Percentiles rank a stretch among this genome's conserved stretches.
phyloP scores from a whole-genome alignment of 2,797 vertebrate genomes.

The Acipenser ruthenus region DNA sequence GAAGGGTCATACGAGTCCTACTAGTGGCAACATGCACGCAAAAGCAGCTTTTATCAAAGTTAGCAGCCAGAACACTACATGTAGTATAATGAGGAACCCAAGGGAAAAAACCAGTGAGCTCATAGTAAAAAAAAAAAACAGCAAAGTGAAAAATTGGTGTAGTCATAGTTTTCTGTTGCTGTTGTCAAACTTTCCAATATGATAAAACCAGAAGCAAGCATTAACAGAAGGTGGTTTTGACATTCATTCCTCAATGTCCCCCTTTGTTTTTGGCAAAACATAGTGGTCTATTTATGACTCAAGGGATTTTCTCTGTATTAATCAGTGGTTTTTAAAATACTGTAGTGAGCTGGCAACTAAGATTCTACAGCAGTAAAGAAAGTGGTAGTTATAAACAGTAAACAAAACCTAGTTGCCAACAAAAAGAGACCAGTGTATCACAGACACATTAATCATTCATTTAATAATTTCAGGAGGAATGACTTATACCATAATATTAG shows the following conservation, averaged over 20 bases:
- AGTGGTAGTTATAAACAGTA: slow-evolving; percentile 65
- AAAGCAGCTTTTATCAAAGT: slow-evolving; percentile 12
- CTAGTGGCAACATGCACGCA: background rate
- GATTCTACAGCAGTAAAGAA: slow-evolving; percentile 45
- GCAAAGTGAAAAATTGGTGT: slow-evolving; percentile 41
- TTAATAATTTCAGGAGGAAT: slow-evolving; percentile 58
- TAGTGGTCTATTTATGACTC: slow-evolving; percentile 53
- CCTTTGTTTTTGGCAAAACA: slow-evolving; percentile 35
- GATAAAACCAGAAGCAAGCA: slow-evolving; percentile 64
- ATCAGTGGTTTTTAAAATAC: slow-evolving; percentile 50
- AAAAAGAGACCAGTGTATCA: slow-evolving; percentile 51
- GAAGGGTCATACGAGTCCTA: background rate
- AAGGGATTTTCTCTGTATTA: slow-evolving; percentile 40
- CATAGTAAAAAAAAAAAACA: slow-evolving; percentile 47
- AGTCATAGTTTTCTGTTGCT: slow-evolving; percentile 48
- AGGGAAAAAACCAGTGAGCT: slow-evolving; percentile 47
- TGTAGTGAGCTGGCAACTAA: slow-evolving; percentile 39
- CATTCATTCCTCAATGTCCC: slow-evolving; percentile 44
- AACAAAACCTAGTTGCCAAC: slow-evolving; percentile 61
- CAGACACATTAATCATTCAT: slow-evolving; percentile 55
- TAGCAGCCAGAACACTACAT: slow-evolving; percentile 27
- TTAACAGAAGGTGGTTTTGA: slow-evolving; percentile 45
- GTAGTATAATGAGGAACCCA: slow-evolving; percentile 36
- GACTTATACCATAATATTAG: slow-evolving; percentile 52
- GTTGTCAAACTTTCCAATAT: slow-evolving; percentile 62